These are phyloP conservation scores for Fringilla coelebs DNA, from an alignment of 2,797 vertebrate genomes.

Conservation along the genomic window DNA sequence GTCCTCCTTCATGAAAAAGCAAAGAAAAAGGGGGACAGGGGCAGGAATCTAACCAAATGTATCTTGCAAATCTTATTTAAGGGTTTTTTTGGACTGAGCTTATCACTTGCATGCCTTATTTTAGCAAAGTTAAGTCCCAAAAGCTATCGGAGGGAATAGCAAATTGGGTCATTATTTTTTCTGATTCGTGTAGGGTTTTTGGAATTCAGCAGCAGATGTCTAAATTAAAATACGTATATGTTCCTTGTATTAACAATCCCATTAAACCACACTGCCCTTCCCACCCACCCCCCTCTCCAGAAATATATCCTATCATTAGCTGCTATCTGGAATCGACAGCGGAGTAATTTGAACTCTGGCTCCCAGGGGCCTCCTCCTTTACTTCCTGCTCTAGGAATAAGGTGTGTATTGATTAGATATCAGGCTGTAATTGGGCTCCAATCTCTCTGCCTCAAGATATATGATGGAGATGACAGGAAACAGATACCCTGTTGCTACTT, in stretches of 20 bases:
- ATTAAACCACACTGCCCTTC: slow-evolving; percentile 51
- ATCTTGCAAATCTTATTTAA: background rate
- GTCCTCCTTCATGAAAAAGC: background rate
- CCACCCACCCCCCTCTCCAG: slow-evolving; percentile 64
- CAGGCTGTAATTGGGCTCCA: slow-evolving; percentile 98
- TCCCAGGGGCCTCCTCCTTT: slow-evolving; percentile 98
- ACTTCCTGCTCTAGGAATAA: slow-evolving; percentile 99
- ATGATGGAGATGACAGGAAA: slow-evolving; percentile 98
- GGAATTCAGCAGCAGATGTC: slow-evolving; percentile 52
- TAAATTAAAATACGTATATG: slow-evolving; percentile 59
- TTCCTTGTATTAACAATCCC: slow-evolving; percentile 67
- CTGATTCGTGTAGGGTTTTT: background rate
- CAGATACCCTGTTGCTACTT: slow-evolving; percentile 89
- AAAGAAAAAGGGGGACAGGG: background rate
- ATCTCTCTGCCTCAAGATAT: slow-evolving; percentile 92
- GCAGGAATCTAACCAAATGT: background rate
- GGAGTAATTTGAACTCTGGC: slow-evolving; percentile 97
- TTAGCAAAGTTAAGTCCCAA: background rate
- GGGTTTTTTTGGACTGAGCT: background rate
- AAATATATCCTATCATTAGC: slow-evolving; percentile 89
- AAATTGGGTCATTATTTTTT: background rate
- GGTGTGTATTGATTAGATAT: slow-evolving; percentile 99
- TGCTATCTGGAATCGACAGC: slow-evolving; percentile 89
- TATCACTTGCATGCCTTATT: background rate
- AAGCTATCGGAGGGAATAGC: background rate